These are phyloP conservation scores for Physella acuta DNA, from an alignment of 1,140 invertebrate genomes.

Conservation along the genomic window DNA sequence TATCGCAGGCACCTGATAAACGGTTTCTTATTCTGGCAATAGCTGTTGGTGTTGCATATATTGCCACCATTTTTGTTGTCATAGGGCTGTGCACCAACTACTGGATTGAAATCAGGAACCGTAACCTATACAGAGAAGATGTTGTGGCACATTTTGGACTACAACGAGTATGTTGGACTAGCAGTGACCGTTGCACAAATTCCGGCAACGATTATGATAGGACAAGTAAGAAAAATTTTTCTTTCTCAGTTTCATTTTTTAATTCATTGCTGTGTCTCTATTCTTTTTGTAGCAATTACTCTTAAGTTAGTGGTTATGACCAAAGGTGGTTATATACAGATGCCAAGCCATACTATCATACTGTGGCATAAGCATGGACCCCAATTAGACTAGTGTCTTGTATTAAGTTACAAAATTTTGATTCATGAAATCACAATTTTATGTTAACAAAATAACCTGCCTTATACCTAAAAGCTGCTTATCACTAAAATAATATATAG, in stretches of 20 bases:
- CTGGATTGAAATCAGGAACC: slow-evolving; percentile 17
- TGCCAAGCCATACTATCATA: too few species aligned
- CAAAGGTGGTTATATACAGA: too few species aligned
- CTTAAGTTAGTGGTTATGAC: too few species aligned
- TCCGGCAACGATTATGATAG: slow-evolving; percentile 12
- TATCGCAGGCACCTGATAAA: neutral
- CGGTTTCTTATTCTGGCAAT: neutral
- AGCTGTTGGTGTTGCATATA: neutral
- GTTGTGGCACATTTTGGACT: slow-evolving; percentile 11
- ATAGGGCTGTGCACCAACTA: slow-evolving; percentile 19
- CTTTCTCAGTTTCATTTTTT: too few species aligned
- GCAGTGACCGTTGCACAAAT: slow-evolving; percentile 3
- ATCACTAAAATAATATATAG: neutral
- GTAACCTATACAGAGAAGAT: slow-evolving; percentile 12
- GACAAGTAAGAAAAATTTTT: slow-evolving; percentile 22
- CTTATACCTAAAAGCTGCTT: neutral
- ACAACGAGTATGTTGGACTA: slow-evolving; percentile 13
- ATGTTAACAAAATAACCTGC: too few species aligned
- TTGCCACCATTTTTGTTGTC: slow-evolving; percentile 7
- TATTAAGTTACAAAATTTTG: too few species aligned
- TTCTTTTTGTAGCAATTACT: too few species aligned
- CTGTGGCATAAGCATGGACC: too few species aligned
- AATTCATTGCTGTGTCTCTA: too few species aligned
- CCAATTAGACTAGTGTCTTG: too few species aligned
- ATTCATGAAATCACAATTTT: too few species aligned